Base-by-base conservation (phyloP, 2,888 invertebrate species). In the Meandrusa payeni region DNA sequence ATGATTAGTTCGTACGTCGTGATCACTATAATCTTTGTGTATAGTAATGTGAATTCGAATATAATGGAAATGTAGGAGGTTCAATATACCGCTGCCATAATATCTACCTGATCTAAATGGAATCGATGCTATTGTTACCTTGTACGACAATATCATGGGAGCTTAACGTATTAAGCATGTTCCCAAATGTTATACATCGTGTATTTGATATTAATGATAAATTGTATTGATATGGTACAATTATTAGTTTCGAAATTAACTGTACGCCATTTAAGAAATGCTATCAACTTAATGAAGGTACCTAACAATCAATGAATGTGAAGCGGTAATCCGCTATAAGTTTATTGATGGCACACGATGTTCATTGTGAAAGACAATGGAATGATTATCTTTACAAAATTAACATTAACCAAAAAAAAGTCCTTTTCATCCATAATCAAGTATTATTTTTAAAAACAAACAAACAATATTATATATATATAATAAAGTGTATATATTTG, bases 71-170 rank as follows among this genome's bases (percentile, higher is more conserved):
- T 29, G 23, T 37, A 24, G 28, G 19, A 23, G 36, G 36, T 42
- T 12, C 36, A 19, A 23, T 23, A 11, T 36, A 26, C 10, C 31
- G 24, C 19, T 19, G 4, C 6, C 12, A 31, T 11, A 22, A n/a
- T 41, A 29, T 34, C 22, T 36, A 13, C 11, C 7, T 28, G 20
- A 27, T 37, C 17, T 29, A 29, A 42, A 42, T 29, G 12, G 11
- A 38, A 43, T 27, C 10, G 13, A 26, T 20, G 29, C 15, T 38
- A 43, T 43, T 43, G 37, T 43, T 9, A 37, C 10, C 9, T 41
- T 12, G 13, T 28, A 17, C 17, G 28, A 37, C 38, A 32, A 38
- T 38, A 22, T 20, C 9, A 12, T 19, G 31, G 29, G 4, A 20
- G 24, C 37, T 43, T 31, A 31, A 13, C 31, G 17, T 29, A 31